Conservation (phyloP, 2,113 vertebrate genomes). For the Corythaixoides concolor region DNA sequence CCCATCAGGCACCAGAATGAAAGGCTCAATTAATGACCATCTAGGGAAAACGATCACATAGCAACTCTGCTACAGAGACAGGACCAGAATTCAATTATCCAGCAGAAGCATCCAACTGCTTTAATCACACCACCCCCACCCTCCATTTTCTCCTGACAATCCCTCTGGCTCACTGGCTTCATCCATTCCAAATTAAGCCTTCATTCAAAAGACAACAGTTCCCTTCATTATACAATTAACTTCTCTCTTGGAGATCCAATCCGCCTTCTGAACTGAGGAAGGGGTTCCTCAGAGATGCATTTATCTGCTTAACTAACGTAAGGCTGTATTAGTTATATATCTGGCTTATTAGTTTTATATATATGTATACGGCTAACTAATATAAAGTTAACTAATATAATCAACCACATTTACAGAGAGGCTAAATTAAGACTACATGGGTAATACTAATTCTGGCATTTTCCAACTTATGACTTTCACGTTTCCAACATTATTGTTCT, state of each 20-base stretch:
- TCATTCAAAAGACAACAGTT: not conserved
- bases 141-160: not conserved
- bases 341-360: not conserved
- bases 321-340: not conserved
- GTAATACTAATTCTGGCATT: not conserved
- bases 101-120: constrained; percentile 31
- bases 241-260: not conserved
- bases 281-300: not conserved
- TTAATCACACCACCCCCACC: not conserved
- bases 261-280: not conserved
- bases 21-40: constrained; percentile 13
- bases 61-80: not conserved
- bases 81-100: constrained; percentile 18
- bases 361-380: not conserved
- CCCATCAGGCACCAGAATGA: not conserved
- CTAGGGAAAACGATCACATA: constrained; percentile 19
- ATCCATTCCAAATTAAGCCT: not conserved
- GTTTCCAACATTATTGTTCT: not conserved
- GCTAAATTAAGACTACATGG: not conserved
- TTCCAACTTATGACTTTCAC: not conserved
- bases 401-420: not conserved
- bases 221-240: not conserved
- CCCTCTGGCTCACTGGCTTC: not conserved
- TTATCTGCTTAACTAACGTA: not conserved
- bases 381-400: not conserved